phyloP scores from a whole-genome alignment of 2,113 vertebrate genomes.

The Petroica traversi region DNA sequence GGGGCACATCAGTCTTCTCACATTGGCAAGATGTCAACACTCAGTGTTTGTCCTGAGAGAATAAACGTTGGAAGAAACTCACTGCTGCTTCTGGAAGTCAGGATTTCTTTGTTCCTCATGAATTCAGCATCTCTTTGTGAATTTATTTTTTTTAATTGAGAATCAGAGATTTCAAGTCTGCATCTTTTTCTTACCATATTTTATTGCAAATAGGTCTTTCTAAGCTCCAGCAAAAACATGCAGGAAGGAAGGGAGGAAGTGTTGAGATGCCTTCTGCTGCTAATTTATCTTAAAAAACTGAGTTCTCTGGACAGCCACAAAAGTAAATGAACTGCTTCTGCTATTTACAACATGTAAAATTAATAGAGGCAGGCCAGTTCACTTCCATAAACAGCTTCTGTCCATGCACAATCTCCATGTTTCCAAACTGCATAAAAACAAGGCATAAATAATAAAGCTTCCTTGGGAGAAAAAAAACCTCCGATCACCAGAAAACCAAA shows the following conservation, averaged over 20 bases:
- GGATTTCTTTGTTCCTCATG: conserved; percentile 24
- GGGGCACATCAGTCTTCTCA: background rate
- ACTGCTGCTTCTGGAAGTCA: conserved; percentile 5
- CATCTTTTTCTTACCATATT: background rate
- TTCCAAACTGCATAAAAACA: background rate
- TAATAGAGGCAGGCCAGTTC: conserved; percentile 7
- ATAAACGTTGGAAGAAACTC: conserved; percentile 30
- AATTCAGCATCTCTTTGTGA: background rate
- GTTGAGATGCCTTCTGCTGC: background rate
- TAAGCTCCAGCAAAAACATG: conserved; percentile 4
- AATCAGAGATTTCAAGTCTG: background rate
- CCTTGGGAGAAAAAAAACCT: background rate
- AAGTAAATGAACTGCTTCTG: conserved; percentile 41
- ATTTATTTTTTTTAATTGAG: background rate
- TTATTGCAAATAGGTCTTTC: conserved; percentile 13
- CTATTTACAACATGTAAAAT: conserved; percentile 13
- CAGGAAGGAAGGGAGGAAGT: background rate
- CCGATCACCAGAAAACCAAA: background rate
- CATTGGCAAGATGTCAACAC: background rate
- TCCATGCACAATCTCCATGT: background rate
- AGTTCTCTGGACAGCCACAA: background rate
- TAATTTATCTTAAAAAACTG: conserved; percentile 14
- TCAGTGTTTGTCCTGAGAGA: conserved; percentile 38
- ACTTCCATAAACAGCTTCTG: background rate
- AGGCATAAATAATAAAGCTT: background rate